Percentiles rank a stretch among this genome's conserved stretches.
These are phyloP conservation scores for Quiscalus mexicanus DNA, from an alignment of 2,113 vertebrate genomes.

Conservation along the genomic window DNA sequence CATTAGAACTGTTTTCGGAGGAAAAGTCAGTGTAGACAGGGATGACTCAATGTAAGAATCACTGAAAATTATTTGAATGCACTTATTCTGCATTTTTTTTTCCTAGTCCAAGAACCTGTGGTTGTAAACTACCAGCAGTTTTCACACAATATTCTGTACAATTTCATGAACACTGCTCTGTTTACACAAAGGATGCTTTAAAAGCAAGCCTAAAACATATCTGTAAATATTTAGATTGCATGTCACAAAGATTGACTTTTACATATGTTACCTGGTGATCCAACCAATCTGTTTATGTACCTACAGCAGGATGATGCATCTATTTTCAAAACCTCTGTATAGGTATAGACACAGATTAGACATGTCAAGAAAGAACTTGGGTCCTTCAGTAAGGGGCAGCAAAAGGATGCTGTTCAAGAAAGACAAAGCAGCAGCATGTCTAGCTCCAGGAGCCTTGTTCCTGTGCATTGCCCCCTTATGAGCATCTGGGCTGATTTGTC, in stretches of 20 bases:
- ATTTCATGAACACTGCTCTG: background rate
- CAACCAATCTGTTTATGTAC: background rate
- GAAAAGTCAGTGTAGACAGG: background rate
- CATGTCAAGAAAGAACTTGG: background rate
- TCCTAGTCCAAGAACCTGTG: background rate
- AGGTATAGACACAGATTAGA: background rate
- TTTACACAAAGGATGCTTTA: background rate
- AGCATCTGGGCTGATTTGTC: background rate
- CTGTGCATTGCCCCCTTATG: accelerated
- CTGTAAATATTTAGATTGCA: background rate
- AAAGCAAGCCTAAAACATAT: background rate
- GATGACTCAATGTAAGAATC: background rate
- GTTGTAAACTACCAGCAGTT: background rate
- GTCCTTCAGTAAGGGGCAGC: background rate
- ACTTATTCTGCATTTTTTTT: background rate
- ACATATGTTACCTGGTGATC: background rate
- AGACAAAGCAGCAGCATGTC: background rate
- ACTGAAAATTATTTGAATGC: background rate
- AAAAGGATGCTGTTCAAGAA: background rate
- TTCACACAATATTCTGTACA: background rate
- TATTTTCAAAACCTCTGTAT: background rate
- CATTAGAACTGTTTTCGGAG: background rate
- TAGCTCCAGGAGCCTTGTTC: background rate
- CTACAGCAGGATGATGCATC: background rate
- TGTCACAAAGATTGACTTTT: background rate